Conservation (phyloP, 2,888 invertebrate species). For the Serrognathus titanus region DNA sequence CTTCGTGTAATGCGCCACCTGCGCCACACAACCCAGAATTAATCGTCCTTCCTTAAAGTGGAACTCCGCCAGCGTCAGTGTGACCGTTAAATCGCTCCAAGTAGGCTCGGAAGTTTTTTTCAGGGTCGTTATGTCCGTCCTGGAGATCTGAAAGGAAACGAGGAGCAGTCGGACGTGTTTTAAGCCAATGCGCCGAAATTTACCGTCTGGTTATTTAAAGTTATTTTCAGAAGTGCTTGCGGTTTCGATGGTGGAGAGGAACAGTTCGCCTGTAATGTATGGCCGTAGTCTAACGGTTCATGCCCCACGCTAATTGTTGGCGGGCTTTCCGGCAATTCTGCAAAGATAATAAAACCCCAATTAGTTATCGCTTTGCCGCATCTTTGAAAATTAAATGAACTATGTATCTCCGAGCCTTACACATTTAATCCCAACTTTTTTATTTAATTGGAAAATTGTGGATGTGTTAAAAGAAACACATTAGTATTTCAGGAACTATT, state of each 20-base stretch:
- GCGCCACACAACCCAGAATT: constrained; percentile 68
- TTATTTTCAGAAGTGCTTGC: constrained; percentile 68
- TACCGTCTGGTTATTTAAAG: constrained; percentile 75
- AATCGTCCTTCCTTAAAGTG: constrained; percentile 62
- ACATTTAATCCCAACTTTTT: too few relatives aligned
- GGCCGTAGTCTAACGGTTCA: constrained; percentile 72
- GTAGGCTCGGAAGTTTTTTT: constrained; percentile 53
- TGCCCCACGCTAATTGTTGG: constrained; percentile 70
- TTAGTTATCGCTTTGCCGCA: too few relatives aligned
- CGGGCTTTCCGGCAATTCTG: constrained; percentile 68
- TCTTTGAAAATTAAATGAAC: too few relatives aligned
- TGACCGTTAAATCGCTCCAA: constrained; percentile 59
- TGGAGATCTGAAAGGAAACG: constrained; percentile 34
- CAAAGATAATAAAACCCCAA: background rate
- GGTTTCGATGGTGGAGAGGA: constrained; percentile 76
- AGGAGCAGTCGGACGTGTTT: background rate
- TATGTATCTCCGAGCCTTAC: too few relatives aligned
- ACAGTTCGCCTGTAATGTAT: constrained; percentile 73
- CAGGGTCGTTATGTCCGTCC: constrained; percentile 46
- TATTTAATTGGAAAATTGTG: too few relatives aligned
- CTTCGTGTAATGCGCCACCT: constrained; percentile 66
- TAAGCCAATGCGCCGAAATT: background rate
- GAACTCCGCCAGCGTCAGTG: constrained; percentile 55
- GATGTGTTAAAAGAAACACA: too few relatives aligned
- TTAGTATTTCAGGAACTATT: too few relatives aligned